Evolutionary conservation across 2,888 invertebrate genomes (phyloP).

Genomic region (Caenorhabditis macrosperma): DNA sequence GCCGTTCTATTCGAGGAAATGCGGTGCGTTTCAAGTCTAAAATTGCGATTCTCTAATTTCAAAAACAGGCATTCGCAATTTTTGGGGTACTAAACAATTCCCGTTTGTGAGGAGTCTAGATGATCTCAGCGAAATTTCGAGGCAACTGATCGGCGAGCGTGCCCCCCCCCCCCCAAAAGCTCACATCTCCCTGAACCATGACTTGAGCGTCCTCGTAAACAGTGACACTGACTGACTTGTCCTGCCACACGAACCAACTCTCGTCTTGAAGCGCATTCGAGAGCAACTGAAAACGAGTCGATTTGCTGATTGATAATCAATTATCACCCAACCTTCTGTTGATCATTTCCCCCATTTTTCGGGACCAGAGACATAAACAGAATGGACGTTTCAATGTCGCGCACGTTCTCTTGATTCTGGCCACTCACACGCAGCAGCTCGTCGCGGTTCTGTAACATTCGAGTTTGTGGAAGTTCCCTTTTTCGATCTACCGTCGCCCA

Average conservation of each 20-base stretch:
- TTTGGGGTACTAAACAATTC: too few species aligned
- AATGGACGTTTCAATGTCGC: conserved; percentile 65
- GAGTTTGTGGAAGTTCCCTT: too few species aligned
- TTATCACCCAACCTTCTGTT: conserved; percentile 20
- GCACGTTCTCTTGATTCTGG: conserved; percentile 58
- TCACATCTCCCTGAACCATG: conserved; percentile 83
- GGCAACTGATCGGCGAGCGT: too few species aligned
- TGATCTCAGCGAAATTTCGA: too few species aligned
- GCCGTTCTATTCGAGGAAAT: too few species aligned
- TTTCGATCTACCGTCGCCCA: conserved; percentile 65
- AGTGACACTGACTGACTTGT: conserved; percentile 82
- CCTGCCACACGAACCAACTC: conserved; percentile 84
- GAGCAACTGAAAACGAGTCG: conserved; percentile 78
- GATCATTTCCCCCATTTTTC: conserved; percentile 63
- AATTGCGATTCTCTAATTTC: too few species aligned
- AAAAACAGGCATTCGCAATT: too few species aligned
- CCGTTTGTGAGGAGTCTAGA: too few species aligned
- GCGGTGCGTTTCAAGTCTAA: too few species aligned
- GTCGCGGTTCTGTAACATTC: conserved; percentile 66
- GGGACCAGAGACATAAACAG: conserved; percentile 75
- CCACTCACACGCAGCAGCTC: conserved; percentile 60
- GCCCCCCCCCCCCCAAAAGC: too few species aligned
- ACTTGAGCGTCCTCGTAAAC: conserved; percentile 67
- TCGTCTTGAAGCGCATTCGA: conserved; percentile 82
- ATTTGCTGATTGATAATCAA: not conserved